Base-by-base conservation (phyloP, 1,140 invertebrate genomes). In the Eupristina koningsbergeri region DNA sequence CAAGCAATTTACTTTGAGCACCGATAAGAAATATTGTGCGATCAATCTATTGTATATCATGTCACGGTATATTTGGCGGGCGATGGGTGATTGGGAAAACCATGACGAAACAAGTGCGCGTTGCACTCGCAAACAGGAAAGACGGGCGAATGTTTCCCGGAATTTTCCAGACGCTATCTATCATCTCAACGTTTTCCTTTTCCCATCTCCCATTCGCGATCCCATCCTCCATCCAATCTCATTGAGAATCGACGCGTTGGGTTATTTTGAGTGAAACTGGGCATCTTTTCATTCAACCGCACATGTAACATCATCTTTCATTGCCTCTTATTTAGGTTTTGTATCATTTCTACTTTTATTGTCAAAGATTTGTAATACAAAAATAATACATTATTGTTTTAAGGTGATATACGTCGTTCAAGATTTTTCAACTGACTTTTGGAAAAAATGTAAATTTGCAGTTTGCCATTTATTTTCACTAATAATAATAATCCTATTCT, bases 91-190 rank as follows among this genome's bases (percentile, higher is more conserved):
- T 39, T 19, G 13, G 53, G 19, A n/a, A 3, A 61, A 15, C 39
- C 11, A 31, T n/a, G n/a, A 53, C n/a, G 41, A 9, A 74, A 47
- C 15, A 13, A n/a, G n/a, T n/a, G n/a, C n/a, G 47, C 15, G 47
- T 50, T 50, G 47, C 15, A 50, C 47, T 15, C 2, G 34, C 26
- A 3, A 26, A 61, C 50, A 50, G 50, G 19, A 61, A 58, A 81
- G 22, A 58, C 41, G 13, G 13, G 34, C 17, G 11, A 6, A 69
- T 8, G 29, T 31, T 58, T 19, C 58, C 3, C n/a, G 47, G 45
- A 58, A 69, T 34, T 77, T 83, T 77, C 7, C 58, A 76, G 47
- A 39, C 61, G 61, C 74, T 77, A 83, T 83, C 81, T 77, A 83
- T 83, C 81, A 77, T 83, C 74, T 63, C 63, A 81, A 41, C 71